Conservation (phyloP, 2,113 vertebrate species). For the Varanus salvator region DNA sequence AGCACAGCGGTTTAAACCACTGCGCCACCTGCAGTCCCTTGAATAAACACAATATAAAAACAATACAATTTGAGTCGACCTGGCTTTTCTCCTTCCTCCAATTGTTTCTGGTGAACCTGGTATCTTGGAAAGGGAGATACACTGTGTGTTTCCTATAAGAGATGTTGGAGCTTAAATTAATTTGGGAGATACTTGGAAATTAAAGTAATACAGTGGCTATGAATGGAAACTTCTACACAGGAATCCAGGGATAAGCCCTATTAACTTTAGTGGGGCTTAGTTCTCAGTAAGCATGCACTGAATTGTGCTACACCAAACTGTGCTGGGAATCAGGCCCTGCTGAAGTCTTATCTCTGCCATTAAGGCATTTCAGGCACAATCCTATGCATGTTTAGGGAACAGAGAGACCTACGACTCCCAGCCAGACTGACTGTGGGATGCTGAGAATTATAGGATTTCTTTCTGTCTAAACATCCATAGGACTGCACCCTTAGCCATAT, state of each 20-base stretch:
- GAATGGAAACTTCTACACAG: no score
- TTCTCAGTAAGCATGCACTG: neutral
- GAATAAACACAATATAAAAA: no score
- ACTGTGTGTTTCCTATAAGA: neutral
- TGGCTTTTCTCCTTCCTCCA: neutral
- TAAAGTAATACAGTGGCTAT: neutral
- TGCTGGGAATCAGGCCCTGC: no score
- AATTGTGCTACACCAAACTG: neutral
- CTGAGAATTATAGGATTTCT: no score
- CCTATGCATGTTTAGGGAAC: no score
- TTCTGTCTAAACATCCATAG: neutral
- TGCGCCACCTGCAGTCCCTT: no score
- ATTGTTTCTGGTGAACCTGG: neutral
- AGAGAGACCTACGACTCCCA: no score
- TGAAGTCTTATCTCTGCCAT: no score
- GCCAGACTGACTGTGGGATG: no score
- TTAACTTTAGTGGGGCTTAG: neutral
- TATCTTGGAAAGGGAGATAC: neutral
- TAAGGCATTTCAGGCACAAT: no score
- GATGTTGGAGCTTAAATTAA: neutral
- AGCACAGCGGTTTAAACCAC: no score
- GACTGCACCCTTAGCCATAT: neutral
- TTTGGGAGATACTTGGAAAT: neutral
- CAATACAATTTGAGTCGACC: no score
- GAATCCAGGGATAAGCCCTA: neutral